phyloP scores from a whole-genome alignment of 2,888 invertebrate species.

The Harpagoxenus sublaevis region DNA sequence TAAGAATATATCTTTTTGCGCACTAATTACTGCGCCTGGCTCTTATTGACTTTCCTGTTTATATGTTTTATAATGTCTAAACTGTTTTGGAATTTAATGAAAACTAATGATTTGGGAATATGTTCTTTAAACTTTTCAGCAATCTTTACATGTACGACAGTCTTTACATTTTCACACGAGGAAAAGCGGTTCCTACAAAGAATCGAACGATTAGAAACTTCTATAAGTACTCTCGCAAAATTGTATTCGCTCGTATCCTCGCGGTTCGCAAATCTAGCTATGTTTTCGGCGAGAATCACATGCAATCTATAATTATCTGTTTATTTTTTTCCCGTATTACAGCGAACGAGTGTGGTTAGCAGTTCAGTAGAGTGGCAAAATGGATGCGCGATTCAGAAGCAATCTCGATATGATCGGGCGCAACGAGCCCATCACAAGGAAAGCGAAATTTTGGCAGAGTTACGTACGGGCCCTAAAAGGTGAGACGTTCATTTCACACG shows the following conservation, averaged over 20 bases:
- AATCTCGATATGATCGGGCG: conserved; percentile 98
- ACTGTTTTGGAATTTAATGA: not conserved
- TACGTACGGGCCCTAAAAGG: conserved; percentile 97
- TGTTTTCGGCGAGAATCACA: not conserved
- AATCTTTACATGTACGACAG: not conserved
- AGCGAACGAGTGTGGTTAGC: conserved; percentile 92
- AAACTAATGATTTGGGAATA: not conserved
- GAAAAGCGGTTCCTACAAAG: conserved; percentile 45
- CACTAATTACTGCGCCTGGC: no score
- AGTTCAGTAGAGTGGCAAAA: conserved; percentile 90
- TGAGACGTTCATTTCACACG: conserved; percentile 81
- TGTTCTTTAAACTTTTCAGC: not conserved
- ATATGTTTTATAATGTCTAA: not conserved
- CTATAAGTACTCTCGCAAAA: not conserved
- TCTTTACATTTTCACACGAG: not conserved
- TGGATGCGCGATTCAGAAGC: conserved; percentile 92
- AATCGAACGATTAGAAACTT: not conserved
- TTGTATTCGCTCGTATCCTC: not conserved
- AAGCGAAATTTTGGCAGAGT: conserved; percentile 97
- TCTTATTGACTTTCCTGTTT: no score
- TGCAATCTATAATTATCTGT: not conserved
- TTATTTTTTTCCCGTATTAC: conserved; percentile 74
- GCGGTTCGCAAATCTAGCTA: not conserved
- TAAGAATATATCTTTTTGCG: no score
- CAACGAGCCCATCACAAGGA: conserved; percentile 96